Percentiles rank a stretch among this genome's conserved stretches.
These are phyloP conservation scores for Chrysopa pallens DNA, from an alignment of 1,140 invertebrate species.

Conservation along the genomic window DNA sequence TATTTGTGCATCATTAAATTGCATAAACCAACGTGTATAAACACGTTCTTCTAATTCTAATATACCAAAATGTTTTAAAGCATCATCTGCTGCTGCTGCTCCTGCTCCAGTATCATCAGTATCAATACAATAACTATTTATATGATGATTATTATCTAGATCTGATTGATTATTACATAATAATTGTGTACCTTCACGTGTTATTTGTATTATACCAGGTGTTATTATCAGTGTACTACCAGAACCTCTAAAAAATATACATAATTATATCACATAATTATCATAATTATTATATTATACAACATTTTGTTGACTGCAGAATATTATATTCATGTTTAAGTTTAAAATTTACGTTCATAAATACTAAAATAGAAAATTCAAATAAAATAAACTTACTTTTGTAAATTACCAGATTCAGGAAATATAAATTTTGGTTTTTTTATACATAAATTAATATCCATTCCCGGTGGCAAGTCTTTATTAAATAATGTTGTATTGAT, in stretches of 20 bases:
- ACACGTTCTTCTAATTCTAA: slow-evolving; percentile 65
- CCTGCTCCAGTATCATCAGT: background rate
- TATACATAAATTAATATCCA: slow-evolving; percentile 56
- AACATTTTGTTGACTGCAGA: too few species aligned
- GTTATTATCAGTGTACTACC: slow-evolving; percentile 57
- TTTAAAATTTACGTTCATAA: too few species aligned
- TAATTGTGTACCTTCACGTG: background rate
- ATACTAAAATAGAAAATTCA: too few species aligned
- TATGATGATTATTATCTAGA: too few species aligned
- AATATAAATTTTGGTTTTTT: slow-evolving; percentile 63
- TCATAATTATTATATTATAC: too few species aligned
- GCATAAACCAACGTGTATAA: slow-evolving; percentile 59
- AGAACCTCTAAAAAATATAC: slow-evolving; percentile 27
- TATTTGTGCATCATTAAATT: slow-evolving; percentile 46
- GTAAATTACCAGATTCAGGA: slow-evolving; percentile 55
- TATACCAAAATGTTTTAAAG: too few species aligned
- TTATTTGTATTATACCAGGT: slow-evolving; percentile 36
- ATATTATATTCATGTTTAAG: too few species aligned
- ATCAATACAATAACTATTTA: too few species aligned
- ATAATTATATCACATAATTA: background rate
- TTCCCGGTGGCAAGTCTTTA: slow-evolving; percentile 20
- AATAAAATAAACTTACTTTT: slow-evolving; percentile 40
- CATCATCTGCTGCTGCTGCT: too few species aligned
- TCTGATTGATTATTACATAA: too few species aligned
- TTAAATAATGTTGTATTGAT: too few species aligned